A percentile compares a stretch with the other conserved stretches of the same genome.
These are phyloP conservation scores for Aythya baeri DNA, from an alignment of 2,113 vertebrate genomes.

Conservation along the genomic window DNA sequence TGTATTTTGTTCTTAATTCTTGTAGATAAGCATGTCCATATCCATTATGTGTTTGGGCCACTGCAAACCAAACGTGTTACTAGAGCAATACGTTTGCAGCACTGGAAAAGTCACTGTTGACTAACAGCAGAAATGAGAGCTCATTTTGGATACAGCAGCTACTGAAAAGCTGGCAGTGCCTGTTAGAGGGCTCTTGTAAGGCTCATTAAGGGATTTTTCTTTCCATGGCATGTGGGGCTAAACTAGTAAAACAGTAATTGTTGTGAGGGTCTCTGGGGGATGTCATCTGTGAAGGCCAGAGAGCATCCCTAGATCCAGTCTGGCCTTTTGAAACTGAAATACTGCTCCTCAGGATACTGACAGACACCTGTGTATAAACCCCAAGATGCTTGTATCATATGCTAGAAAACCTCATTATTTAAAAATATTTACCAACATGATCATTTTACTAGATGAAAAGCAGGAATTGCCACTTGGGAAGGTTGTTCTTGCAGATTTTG, in stretches of 20 bases:
- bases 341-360: not conserved
- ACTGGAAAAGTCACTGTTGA: not conserved
- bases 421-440: not conserved
- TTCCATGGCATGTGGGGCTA: not conserved
- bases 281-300: not conserved
- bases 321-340: not conserved
- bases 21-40: not conserved
- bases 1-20: not conserved
- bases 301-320: not conserved
- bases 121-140: not conserved
- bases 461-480: not conserved
- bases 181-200: not conserved
- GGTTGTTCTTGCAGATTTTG: not conserved
- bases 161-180: not conserved
- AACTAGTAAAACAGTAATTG: not conserved
- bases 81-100: not conserved
- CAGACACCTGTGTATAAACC: not conserved
- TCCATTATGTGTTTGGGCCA: not conserved
- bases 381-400: not conserved
- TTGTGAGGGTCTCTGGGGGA: not conserved
- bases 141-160: not conserved
- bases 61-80: not conserved
- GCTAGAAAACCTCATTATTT: not conserved
- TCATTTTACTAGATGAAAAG: not conserved
- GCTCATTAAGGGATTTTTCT: not conserved